Evolutionary conservation across 2,797 vertebrate species (phyloP).

Genomic region (Streptopelia turtur): DNA sequence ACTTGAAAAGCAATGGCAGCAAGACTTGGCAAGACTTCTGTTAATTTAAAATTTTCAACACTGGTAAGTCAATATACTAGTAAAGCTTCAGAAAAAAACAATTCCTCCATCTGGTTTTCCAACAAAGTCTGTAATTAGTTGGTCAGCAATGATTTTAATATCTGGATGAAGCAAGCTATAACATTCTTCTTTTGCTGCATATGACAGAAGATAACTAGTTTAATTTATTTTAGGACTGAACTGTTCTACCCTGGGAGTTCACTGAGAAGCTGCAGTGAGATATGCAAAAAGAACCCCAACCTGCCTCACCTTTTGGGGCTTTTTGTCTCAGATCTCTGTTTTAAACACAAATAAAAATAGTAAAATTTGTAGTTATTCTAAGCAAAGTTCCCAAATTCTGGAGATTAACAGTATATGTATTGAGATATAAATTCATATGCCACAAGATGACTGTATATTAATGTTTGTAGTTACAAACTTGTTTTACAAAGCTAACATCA

Average conservation of each 20-base stretch:
- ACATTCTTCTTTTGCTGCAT: background rate
- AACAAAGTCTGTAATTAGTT: background rate
- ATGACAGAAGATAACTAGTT: background rate
- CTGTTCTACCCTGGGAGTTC: background rate
- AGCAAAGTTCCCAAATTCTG: background rate
- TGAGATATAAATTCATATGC: background rate
- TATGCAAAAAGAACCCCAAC: background rate
- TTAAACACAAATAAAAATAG: background rate
- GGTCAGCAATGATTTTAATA: background rate
- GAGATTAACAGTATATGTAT: background rate
- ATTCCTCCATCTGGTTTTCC: background rate
- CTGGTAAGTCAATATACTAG: background rate
- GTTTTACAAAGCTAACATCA: background rate
- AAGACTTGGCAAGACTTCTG: background rate
- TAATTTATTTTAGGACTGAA: background rate
- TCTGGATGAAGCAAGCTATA: background rate
- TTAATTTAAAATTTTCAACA: background rate
- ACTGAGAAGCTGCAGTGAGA: background rate
- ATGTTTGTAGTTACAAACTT: background rate
- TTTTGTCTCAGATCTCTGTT: background rate
- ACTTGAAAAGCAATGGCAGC: background rate
- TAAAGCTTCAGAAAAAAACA: background rate
- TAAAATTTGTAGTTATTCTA: background rate
- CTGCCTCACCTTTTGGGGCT: background rate
- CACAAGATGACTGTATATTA: background rate